These are phyloP conservation scores for Halictus rubicundus DNA, from an alignment of 1,140 invertebrate species.

Conservation along the genomic window DNA sequence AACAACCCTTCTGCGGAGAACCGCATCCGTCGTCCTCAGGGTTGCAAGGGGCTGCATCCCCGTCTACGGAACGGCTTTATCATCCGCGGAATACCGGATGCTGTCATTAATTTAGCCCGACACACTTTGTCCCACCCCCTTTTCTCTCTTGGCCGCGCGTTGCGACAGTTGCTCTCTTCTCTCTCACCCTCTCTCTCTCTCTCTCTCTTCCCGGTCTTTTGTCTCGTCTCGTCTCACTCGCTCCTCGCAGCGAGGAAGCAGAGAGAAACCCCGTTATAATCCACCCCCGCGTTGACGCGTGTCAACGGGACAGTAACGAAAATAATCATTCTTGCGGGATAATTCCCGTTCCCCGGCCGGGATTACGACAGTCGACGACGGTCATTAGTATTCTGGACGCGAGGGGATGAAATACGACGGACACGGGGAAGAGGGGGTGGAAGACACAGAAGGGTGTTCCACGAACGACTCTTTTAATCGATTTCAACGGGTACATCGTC, in stretches of 20 bases:
- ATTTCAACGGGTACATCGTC: no score
- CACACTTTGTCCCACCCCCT: neutral
- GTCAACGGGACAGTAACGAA: neutral
- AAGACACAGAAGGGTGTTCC: no score
- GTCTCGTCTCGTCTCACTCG: no score
- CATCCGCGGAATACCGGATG: constrained; percentile 6
- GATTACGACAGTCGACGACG: neutral
- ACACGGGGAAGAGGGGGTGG: neutral
- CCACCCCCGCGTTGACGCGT: neutral
- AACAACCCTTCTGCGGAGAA: neutral
- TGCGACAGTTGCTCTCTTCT: neutral
- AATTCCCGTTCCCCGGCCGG: neutral
- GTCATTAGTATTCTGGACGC: neutral
- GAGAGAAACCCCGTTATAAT: neutral
- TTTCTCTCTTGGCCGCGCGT: neutral
- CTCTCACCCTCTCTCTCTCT: no score
- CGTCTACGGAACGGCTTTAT: constrained; percentile 8
- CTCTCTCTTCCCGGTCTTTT: no score
- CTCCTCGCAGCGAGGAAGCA: no score
- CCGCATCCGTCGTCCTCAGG: neutral
- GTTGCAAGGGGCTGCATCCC: no score
- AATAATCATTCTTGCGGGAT: constrained; percentile 4
- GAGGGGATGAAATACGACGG: neutral
- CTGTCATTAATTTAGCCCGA: constrained; percentile 19
- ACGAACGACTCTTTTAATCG: no score